These are phyloP conservation scores for Odocoileus hemionus DNA, from an alignment of 2,113 vertebrate genomes.

Conservation along the genomic window DNA sequence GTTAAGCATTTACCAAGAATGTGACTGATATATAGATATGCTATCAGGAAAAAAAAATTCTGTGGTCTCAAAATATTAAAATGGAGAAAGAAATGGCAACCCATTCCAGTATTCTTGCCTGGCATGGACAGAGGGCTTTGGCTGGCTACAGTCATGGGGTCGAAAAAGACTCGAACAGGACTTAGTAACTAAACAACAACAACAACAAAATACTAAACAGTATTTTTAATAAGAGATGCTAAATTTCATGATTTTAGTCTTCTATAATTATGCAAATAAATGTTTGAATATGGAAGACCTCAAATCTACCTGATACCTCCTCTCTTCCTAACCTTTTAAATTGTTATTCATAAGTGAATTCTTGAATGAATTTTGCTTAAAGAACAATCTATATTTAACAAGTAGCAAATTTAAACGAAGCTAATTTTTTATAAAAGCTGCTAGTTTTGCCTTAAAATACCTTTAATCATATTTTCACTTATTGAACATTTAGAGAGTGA, in stretches of 20 bases:
- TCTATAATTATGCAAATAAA: constrained; percentile 19
- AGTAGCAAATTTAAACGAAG: constrained; percentile 1
- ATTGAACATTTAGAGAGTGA: constrained; percentile 14
- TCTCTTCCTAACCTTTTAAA: constrained; percentile 12
- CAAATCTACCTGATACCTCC: not conserved
- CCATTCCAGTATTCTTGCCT: not conserved
- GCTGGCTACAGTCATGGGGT: not conserved
- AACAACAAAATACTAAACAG: not conserved
- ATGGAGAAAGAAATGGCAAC: not conserved
- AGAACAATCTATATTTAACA: constrained; percentile 39
- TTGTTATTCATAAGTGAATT: constrained; percentile 24
- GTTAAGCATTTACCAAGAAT: constrained; percentile 26
- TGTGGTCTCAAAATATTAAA: not conserved
- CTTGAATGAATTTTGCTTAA: constrained; percentile 40
- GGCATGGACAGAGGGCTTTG: not conserved
- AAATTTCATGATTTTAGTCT: not conserved
- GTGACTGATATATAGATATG: not conserved
- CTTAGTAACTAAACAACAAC: not conserved
- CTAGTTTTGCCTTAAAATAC: constrained; percentile 36
- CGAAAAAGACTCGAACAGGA: not conserved
- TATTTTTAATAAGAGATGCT: constrained; percentile 30
- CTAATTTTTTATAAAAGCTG: constrained; percentile 32
- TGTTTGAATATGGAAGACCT: constrained; percentile 8
- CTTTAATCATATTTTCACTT: constrained; percentile 20
- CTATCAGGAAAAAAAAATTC: not conserved